Evolutionary conservation across 2,888 invertebrate genomes (phyloP), one percentile per base, ranked within the genome.

Genomic region (Drosophila differens): DNA sequence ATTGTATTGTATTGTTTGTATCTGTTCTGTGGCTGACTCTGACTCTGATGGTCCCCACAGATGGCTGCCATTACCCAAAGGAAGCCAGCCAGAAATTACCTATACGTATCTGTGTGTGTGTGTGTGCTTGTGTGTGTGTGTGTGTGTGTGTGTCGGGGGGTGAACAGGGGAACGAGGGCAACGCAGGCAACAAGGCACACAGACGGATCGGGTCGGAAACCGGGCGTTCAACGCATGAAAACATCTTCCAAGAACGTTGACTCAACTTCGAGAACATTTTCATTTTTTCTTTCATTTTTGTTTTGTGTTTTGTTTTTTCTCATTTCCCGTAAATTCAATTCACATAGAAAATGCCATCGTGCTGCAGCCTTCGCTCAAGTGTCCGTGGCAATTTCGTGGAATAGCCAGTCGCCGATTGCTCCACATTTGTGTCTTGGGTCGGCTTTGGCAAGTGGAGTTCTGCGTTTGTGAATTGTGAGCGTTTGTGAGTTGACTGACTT

Each of bases 201-300:
- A 53, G 51, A 51, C 32, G 52, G 70, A 52, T 66, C 52, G 68
- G 58, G 55, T 70, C 60, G 63, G 66, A 41, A 79, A 68, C 58
- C 64, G 74, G 54, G 65, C 70, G 69, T 66, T 75, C 66, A 72
- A 76, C 72, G 71, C 74, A 85, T 84, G 81, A 71, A 86, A 79
- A 71, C 65, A 69, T 70, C 76, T 85, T 89, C 85, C 82, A 65
- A 79, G 83, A 88, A 88, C 60, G 65, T 62, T 55, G 80, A 72
- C 73, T 63, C 83, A 79, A 79, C 80, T 63, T 82, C 64, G 83
- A 75, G 64, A 83, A 81, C 82, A 78, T 87, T 89, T 86, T 79
- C 86, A 81, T 52, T 65, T 55, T 25, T 33, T 22, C 12, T 37
- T 55, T 37, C 81, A 78, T 58, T 65, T 55, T 55, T 12, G 25